These are phyloP conservation scores for Drosophila ogumai DNA, from an alignment of 1,140 invertebrate genomes.

Conservation along the genomic window DNA sequence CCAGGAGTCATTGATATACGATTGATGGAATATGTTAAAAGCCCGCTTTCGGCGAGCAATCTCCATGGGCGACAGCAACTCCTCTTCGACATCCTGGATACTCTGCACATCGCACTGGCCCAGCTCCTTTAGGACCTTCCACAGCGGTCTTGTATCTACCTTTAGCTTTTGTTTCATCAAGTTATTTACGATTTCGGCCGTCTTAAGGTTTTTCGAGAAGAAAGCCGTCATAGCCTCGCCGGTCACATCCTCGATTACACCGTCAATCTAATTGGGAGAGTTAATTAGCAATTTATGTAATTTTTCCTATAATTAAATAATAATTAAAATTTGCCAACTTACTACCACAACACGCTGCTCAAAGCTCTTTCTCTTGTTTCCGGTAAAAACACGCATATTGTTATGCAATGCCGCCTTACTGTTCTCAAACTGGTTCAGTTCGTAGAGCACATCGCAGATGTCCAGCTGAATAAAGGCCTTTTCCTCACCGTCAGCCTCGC, in stretches of 20 bases:
- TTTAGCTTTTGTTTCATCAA: slow-evolving; percentile 39
- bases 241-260: slow-evolving; percentile 69
- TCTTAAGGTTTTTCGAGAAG: slow-evolving; percentile 56
- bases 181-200: slow-evolving; percentile 39
- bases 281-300: too few species aligned
- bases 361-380: slow-evolving; percentile 61
- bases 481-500: slow-evolving; percentile 7
- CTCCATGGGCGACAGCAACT: slow-evolving; percentile 70
- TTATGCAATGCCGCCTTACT: slow-evolving; percentile 65
- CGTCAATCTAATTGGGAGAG: slow-evolving; percentile 46
- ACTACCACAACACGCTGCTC: slow-evolving; percentile 60
- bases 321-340: neutral
- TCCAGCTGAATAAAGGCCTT: slow-evolving; percentile 61
- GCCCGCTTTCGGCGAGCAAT: slow-evolving; percentile 64
- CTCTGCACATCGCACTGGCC: slow-evolving; percentile 75
- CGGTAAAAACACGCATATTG: slow-evolving; percentile 61
- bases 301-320: neutral
- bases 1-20: slow-evolving; percentile 75
- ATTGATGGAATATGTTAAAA: slow-evolving; percentile 74
- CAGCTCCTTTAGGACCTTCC: slow-evolving; percentile 73
- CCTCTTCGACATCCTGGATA: slow-evolving; percentile 58
- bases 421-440: slow-evolving; percentile 76
- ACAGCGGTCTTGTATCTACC: slow-evolving; percentile 59
- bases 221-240: slow-evolving; percentile 65
- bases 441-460: slow-evolving; percentile 75